Base-by-base conservation (phyloP, 2,888 invertebrate species). In the Pandemis cinnamomeana region DNA sequence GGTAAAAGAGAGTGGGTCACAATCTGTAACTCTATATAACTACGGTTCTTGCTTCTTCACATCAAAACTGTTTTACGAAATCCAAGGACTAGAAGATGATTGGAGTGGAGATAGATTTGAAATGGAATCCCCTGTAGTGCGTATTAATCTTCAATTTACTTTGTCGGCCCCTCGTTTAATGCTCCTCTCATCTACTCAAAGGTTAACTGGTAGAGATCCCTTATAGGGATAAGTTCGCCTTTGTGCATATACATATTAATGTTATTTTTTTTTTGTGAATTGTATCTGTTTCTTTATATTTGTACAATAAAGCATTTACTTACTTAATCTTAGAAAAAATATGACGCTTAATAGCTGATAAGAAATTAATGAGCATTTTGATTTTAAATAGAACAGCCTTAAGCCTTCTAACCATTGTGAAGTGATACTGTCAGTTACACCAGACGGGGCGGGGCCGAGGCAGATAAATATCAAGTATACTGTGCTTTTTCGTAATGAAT, bases 81-180 rank as follows among this genome's bases (percentile, higher is more conserved):
- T 91, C 11, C 78, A 86, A 60, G 93, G 94, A 6, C 86, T 92
- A 87, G 92, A 86, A 0, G 93, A 93, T 74, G 91, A 93, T 76
- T 87, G 80, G 67, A 85, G 81, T 67, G 81, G 83, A 1, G 93
- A 93, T 71, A 85, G 82, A 77, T 84, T 92, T 72, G 89, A 91
- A 78, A 91, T 94, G 10, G 87, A 90, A 61, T 82, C 86, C 2
- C 75, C 84, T 51, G 82, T 92, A 71, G 93, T 93, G 80, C 90
- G 89, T 82, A 66, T 51, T 8, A n/a, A 42, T 41, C 10, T 36
- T 63, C n/a, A n/a, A n/a, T n/a, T n/a, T n/a, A n/a, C n/a, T n/a
- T n/a, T n/a, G n/a, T n/a, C n/a, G n/a, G n/a, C n/a, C n/a, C n/a
- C n/a, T n/a, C n/a, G n/a, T n/a, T n/a, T n/a, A n/a, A n/a, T n/a